phyloP scores from a whole-genome alignment of 2,888 invertebrate genomes.

The Myopa tessellatipennis region DNA sequence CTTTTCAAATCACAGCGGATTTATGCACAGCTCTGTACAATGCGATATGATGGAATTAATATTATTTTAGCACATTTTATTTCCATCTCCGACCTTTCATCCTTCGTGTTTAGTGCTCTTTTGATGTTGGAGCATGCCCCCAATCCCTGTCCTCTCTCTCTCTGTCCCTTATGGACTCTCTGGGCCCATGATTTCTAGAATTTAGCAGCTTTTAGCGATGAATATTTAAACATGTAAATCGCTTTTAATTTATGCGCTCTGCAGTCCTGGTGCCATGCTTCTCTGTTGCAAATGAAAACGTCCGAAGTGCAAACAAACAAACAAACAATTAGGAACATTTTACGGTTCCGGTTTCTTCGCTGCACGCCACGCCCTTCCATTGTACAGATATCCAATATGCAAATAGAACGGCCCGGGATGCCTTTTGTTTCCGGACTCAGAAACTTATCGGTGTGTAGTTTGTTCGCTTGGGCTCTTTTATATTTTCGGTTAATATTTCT shows the following conservation, averaged over 20 bases:
- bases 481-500: not conserved
- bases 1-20: no score
- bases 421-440: not conserved
- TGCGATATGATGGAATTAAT: no score
- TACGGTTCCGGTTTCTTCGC: not conserved
- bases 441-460: not conserved
- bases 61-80: no score
- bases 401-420: not conserved
- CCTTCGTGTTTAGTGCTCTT: no score
- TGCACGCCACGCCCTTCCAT: not conserved
- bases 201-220: slow-evolving; percentile 4
- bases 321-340: slow-evolving; percentile 1
- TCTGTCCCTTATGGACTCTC: no score
- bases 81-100: no score
- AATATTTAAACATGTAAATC: slow-evolving; percentile 18
- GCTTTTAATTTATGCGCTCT: slow-evolving; percentile 6
- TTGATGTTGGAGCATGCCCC: no score
- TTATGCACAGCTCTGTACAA: no score
- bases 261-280: not conserved
- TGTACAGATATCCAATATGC: not conserved
- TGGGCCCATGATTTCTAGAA: not conserved
- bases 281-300: not conserved
- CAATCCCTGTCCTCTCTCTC: no score
- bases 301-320: not conserved
- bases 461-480: not conserved